These are phyloP conservation scores for Diploptera punctata DNA, from an alignment of 2,888 invertebrate species.

Conservation along the genomic window DNA sequence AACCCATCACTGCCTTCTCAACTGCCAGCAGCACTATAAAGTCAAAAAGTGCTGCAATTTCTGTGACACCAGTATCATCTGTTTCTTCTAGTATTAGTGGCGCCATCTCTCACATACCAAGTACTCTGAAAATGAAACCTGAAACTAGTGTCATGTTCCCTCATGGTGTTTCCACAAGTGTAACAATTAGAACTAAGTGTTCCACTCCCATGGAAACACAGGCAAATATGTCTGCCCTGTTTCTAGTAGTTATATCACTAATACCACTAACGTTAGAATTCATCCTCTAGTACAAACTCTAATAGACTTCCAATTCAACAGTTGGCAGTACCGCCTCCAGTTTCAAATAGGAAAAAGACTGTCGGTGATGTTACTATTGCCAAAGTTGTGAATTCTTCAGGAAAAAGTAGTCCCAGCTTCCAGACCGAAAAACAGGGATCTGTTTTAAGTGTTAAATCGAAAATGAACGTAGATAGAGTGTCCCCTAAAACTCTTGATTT, in stretches of 20 bases:
- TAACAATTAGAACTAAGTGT: constrained; percentile 22
- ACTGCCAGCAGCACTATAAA: constrained; percentile 8
- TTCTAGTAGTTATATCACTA: constrained; percentile 2
- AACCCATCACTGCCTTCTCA: constrained; percentile 13
- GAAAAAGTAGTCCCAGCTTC: neutral
- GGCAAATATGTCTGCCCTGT: neutral
- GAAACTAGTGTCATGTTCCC: neutral
- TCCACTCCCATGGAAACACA: no score
- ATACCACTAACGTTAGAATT: constrained; percentile 12
- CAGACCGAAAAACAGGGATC: constrained; percentile 11
- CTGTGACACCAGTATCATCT: constrained; percentile 9
- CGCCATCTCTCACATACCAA: constrained; percentile 8
- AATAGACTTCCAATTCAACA: neutral
- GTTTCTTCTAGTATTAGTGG: neutral
- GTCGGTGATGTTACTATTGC: neutral
- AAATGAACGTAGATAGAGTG: no score
- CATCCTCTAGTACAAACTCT: neutral
- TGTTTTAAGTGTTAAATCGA: no score
- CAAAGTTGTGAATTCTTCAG: constrained; percentile 8
- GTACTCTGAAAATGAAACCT: constrained; percentile 4
- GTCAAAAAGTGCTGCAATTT: constrained; percentile 18
- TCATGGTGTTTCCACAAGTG: constrained; percentile 4
- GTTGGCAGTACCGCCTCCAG: neutral
- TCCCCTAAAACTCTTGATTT: constrained; percentile 15
- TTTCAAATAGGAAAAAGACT: constrained; percentile 4